Conservation (phyloP, 1,140 invertebrate species). For the Euura saliciscinereae region DNA sequence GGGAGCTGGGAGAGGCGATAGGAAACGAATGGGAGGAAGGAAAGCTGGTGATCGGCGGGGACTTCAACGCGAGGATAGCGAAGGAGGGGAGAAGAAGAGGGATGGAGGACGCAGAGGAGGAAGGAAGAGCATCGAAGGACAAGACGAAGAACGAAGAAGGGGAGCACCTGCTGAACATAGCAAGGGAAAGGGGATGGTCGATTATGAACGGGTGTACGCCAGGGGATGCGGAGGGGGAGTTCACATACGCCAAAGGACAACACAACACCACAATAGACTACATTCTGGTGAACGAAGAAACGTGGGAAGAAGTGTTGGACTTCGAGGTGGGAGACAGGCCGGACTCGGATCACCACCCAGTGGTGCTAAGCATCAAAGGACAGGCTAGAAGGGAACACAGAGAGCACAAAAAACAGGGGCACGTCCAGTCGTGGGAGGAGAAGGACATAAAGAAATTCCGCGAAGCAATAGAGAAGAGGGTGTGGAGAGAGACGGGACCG, state of each 20-base stretch:
- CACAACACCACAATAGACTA: conserved; percentile 23
- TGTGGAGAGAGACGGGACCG: background rate
- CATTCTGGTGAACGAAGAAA: conserved; percentile 3
- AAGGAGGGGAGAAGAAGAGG: conserved; percentile 15
- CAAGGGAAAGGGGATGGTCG: conserved; percentile 26
- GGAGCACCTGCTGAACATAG: conserved; percentile 7
- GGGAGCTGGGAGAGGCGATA: conserved; percentile 8
- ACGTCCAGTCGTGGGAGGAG: conserved; percentile 11
- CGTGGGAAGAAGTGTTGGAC: conserved; percentile 9
- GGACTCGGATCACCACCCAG: conserved; percentile 17
- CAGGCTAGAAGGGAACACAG: background rate
- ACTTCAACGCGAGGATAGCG: too few relatives aligned
- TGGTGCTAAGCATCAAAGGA: conserved; percentile 6
- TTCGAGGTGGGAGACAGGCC: conserved; percentile 5
- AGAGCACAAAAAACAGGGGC: background rate
- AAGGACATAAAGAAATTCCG: background rate
- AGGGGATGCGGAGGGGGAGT: conserved; percentile 25
- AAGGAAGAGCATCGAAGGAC: conserved; percentile 23
- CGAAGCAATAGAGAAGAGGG: background rate
- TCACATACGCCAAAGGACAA: conserved; percentile 13
- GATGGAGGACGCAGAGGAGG: background rate
- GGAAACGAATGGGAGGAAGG: conserved; percentile 6
- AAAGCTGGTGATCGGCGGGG: too few relatives aligned
- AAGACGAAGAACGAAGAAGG: conserved; percentile 22
- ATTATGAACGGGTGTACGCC: conserved; percentile 24